Evolutionary conservation across 2,888 invertebrate species (phyloP).

Genomic region (Elysia crispata): DNA sequence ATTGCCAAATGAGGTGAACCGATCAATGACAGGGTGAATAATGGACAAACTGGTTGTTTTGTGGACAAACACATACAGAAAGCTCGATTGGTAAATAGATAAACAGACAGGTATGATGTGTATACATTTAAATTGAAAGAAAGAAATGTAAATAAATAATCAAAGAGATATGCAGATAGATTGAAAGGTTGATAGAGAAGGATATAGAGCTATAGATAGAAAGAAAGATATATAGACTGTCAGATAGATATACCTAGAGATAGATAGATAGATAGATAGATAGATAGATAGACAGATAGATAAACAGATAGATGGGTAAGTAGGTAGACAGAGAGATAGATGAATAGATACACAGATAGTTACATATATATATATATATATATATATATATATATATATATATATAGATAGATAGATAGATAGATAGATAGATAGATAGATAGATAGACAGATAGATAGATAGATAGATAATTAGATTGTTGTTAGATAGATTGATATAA

Average conservation of each 20-base stretch:
- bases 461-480: neutral
- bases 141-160: no score
- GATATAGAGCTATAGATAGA: no score
- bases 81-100: neutral
- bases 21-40: neutral
- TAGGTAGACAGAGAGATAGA: slow-evolving; percentile 9
- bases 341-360: neutral
- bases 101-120: neutral
- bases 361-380: neutral
- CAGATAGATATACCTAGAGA: no score
- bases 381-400: neutral
- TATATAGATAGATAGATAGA: neutral
- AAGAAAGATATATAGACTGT: no score
- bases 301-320: neutral
- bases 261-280: slow-evolving; percentile 6
- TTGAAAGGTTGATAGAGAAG: no score
- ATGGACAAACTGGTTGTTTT: neutral
- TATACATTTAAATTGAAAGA: neutral
- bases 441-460: slow-evolving; percentile 16
- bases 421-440: slow-evolving; percentile 19
- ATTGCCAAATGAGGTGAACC: no score
- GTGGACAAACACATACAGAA: neutral
- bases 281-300: slow-evolving; percentile 3
- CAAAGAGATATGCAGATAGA: neutral
- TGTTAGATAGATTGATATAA: neutral